Evolutionary conservation across 1,140 invertebrate genomes (phyloP).

Genomic region (Piezodorus guildinii): DNA sequence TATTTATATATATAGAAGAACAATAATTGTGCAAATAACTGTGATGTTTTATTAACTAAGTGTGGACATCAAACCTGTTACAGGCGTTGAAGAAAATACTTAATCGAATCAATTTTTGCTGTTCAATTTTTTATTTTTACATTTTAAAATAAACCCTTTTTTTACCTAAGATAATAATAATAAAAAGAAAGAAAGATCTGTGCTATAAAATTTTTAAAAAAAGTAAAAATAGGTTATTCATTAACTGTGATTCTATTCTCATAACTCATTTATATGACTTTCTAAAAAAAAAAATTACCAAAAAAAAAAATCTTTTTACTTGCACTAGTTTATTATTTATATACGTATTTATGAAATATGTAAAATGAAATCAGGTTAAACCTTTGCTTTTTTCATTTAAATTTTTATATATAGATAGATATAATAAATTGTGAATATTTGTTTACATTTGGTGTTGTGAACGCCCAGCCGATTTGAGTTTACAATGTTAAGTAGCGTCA

Average conservation of each 20-base stretch:
- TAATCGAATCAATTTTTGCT: neutral
- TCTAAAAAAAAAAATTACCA: neutral
- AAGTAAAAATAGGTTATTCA: neutral
- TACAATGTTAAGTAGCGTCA: no score
- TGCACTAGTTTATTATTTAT: conserved; percentile 2
- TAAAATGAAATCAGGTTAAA: neutral
- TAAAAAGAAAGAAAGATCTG: no score
- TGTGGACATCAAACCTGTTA: neutral
- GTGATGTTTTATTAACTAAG: conserved; percentile 1
- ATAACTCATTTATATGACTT: conserved; percentile 9
- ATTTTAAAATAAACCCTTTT: conserved; percentile 2
- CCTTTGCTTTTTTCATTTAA: neutral
- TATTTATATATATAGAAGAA: neutral
- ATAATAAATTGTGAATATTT: no score
- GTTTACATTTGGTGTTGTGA: no score
- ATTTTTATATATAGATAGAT: no score
- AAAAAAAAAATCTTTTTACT: conserved; percentile 7
- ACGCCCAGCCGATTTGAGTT: no score
- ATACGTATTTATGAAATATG: conserved; percentile 8
- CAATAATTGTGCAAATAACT: conserved; percentile 5
- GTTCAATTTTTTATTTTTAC: neutral
- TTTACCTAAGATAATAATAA: neutral
- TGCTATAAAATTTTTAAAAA: no score
- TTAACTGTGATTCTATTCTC: conserved; percentile 13
- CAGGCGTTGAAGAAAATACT: neutral